Evolutionary conservation across 2,888 invertebrate genomes (phyloP).

Genomic region (Melanophora roralis): DNA sequence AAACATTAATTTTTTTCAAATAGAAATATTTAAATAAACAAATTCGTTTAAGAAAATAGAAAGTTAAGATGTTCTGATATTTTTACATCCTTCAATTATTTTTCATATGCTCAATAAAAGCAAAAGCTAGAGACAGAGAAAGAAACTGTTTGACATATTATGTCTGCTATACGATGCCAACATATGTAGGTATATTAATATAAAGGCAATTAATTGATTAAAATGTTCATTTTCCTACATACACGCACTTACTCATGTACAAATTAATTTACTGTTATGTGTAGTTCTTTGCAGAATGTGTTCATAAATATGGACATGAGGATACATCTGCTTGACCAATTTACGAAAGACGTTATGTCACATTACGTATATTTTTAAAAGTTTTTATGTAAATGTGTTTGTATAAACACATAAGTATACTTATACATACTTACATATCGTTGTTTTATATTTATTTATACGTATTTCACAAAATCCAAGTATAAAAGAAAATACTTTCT

Average conservation of each 20-base stretch:
- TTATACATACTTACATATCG: no score
- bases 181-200: conserved; percentile 27
- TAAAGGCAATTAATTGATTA: conserved; percentile 59
- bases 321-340: conserved; percentile 40
- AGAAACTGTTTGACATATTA: conserved; percentile 17
- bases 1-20: no score
- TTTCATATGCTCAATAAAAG: no score
- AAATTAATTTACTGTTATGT: background rate
- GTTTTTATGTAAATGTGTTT: conserved; percentile 1
- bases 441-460: no score
- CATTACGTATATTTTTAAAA: conserved; percentile 30
- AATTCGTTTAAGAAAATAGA: no score
- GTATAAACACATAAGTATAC: no score
- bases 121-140: background rate
- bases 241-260: background rate
- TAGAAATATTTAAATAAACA: no score
- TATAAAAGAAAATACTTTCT: no score
- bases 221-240: conserved; percentile 32
- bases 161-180: conserved; percentile 16
- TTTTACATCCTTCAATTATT: no score
- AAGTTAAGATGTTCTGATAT: no score
- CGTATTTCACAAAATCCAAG: no score
- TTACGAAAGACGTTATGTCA: conserved; percentile 50
- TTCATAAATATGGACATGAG: no score
- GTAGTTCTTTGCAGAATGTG: background rate